These are phyloP conservation scores for Rhopalosiphum nymphaeae DNA, from an alignment of 2,888 invertebrate genomes.

Conservation along the genomic window DNA sequence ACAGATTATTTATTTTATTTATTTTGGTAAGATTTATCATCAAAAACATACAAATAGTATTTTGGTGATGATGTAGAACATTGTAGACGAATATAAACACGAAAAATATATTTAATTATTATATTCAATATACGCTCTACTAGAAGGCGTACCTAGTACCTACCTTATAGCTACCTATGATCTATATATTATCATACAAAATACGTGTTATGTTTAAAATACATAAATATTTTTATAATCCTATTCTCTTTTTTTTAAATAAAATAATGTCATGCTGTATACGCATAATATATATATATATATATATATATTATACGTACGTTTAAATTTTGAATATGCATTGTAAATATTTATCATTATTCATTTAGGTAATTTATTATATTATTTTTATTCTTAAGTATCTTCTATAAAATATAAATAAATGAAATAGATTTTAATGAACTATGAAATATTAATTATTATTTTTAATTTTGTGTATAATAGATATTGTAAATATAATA, in stretches of 20 bases:
- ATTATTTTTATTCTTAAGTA: neutral
- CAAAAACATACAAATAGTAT: neutral
- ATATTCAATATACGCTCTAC: neutral
- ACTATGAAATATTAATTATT: neutral
- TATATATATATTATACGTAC: neutral
- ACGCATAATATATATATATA: neutral
- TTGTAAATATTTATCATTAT: neutral
- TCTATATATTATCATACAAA: neutral
- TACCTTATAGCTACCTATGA: neutral
- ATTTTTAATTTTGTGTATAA: neutral
- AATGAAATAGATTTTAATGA: neutral
- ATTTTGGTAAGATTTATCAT: neutral
- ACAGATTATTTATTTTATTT: neutral
- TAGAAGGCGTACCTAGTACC: neutral
- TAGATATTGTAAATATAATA: neutral
- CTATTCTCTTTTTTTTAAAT: neutral
- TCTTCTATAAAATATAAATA: neutral
- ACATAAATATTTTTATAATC: neutral
- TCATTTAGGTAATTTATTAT: neutral
- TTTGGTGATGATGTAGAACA: neutral
- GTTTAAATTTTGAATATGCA: neutral
- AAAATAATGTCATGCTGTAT: neutral
- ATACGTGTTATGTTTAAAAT: neutral
- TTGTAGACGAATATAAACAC: neutral
- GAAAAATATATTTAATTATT: neutral